These are phyloP conservation scores for Triplophysa tibetana DNA, from an alignment of 2,113 vertebrate species.

Conservation along the genomic window DNA sequence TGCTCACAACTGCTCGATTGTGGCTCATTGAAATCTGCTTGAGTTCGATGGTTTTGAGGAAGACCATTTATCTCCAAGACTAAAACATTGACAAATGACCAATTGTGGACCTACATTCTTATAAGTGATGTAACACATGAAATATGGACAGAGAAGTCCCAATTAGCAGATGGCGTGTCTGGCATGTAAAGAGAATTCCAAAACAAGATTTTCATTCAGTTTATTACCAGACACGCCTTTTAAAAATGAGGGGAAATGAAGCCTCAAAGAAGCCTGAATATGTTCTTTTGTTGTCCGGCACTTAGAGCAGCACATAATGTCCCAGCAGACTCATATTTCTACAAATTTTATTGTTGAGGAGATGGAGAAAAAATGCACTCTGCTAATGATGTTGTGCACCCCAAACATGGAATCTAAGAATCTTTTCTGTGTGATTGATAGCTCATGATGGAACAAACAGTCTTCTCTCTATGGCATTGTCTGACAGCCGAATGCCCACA, in stretches of 20 bases:
- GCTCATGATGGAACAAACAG: constrained; percentile 21
- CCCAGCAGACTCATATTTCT: constrained; percentile 13
- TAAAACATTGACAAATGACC: constrained; percentile 32
- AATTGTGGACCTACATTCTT: constrained; percentile 24
- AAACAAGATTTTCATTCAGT: constrained; percentile 10
- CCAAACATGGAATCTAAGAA: constrained; percentile 10
- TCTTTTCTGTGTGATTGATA: constrained; percentile 30
- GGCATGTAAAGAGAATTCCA: constrained; percentile 23
- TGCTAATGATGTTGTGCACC: constrained; percentile 15
- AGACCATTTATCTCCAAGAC: constrained; percentile 36
- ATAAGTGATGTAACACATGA: constrained; percentile 42
- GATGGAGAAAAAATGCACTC: constrained; percentile 45
- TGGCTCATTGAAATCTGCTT: constrained; percentile 18
- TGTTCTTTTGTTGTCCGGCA: constrained; percentile 20
- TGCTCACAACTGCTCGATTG: constrained; percentile 22
- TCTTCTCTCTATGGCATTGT: constrained; percentile 41
- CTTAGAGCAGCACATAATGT: constrained; percentile 6
- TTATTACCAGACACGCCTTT: not conserved
- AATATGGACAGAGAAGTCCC: constrained; percentile 18
- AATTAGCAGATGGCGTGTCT: constrained; percentile 35
- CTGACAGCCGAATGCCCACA: constrained; percentile 33
- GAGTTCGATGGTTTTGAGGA: constrained; percentile 14
- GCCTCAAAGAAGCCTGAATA: not conserved
- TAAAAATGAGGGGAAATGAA: not conserved
- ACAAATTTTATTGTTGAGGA: constrained; percentile 39